Evolutionary conservation across 2,797 vertebrate genomes (phyloP).

Genomic region (Myotis findleyi): DNA sequence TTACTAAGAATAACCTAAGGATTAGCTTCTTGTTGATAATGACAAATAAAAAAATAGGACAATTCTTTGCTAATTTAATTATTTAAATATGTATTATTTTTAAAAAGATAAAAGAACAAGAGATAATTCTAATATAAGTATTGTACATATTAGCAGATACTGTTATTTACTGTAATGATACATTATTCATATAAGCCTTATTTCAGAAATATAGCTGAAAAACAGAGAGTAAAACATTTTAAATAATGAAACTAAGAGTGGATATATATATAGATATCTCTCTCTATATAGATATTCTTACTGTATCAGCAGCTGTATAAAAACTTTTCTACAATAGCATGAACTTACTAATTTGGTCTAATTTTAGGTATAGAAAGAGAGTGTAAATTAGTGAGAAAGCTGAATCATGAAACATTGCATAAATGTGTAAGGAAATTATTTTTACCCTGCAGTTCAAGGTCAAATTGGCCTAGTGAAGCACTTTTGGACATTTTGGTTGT

Average conservation of each 20-base stretch:
- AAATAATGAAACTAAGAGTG: neutral
- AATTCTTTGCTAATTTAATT: neutral
- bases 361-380: conserved; percentile 38
- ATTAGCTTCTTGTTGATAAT: neutral
- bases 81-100: conserved; percentile 33
- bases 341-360: neutral
- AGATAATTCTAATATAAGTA: neutral
- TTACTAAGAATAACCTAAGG: neutral
- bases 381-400: neutral
- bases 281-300: neutral
- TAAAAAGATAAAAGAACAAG: neutral
- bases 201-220: neutral
- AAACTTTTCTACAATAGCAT: neutral
- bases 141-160: neutral
- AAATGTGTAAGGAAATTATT: conserved; percentile 38
- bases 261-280: no score
- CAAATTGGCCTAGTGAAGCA: neutral
- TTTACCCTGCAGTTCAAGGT: neutral
- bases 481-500: neutral
- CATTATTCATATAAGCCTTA: neutral
- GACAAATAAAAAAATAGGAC: neutral
- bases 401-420: conserved; percentile 1
- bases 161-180: neutral
- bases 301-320: neutral
- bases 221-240: neutral